Conservation (phyloP, 1,140 invertebrate genomes). For the Procambarus clarkii region DNA sequence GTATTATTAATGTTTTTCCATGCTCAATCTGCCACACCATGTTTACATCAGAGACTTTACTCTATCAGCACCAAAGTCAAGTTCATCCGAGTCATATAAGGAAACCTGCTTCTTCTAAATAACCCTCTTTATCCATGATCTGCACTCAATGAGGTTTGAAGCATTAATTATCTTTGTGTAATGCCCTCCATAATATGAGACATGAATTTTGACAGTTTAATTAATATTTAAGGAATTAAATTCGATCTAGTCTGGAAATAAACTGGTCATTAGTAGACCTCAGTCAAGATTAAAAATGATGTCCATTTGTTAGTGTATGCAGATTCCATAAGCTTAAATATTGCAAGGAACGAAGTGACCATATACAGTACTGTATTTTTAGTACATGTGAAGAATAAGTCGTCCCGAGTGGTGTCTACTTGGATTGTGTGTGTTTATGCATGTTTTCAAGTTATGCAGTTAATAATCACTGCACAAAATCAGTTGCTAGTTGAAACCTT, state of each 20-base stretch:
- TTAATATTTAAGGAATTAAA: background rate
- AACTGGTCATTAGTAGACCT: background rate
- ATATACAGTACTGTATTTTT: no score
- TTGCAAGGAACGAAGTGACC: no score
- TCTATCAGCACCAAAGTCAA: slow-evolving; percentile 13
- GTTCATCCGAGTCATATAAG: background rate
- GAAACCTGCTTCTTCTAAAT: background rate
- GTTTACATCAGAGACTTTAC: slow-evolving; percentile 7
- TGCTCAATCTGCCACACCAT: slow-evolving; percentile 39
- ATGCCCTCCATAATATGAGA: background rate
- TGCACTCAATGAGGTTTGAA: background rate
- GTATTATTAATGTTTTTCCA: slow-evolving; percentile 43
- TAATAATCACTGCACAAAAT: no score
- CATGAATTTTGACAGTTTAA: background rate
- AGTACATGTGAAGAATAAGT: no score
- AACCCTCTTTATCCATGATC: background rate
- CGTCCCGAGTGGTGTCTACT: no score
- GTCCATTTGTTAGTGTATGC: no score
- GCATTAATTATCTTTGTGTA: background rate
- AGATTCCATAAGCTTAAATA: no score
- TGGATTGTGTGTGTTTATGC: no score
- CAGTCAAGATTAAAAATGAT: background rate
- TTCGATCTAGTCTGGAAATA: background rate
- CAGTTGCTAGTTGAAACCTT: no score
- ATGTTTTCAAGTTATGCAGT: no score